These are phyloP conservation scores for Malurus cyaneus DNA, from an alignment of 2,113 vertebrate genomes.

Conservation along the genomic window DNA sequence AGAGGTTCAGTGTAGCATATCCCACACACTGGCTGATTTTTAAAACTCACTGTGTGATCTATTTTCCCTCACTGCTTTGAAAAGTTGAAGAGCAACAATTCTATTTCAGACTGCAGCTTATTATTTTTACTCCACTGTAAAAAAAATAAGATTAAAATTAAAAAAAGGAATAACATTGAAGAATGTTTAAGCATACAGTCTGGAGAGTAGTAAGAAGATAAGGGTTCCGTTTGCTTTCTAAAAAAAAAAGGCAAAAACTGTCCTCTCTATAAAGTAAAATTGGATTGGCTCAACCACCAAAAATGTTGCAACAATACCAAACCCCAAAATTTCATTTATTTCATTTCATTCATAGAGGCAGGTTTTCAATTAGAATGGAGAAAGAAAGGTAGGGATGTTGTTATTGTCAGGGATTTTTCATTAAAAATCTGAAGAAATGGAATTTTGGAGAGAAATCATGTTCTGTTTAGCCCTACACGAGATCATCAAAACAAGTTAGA, in stretches of 20 bases:
- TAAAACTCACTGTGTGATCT: not conserved
- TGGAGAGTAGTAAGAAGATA: not conserved
- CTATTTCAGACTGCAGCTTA: conserved; percentile 42
- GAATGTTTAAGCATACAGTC: not conserved
- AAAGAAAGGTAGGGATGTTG: not conserved
- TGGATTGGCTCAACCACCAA: not conserved
- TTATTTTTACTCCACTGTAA: conserved; percentile 36
- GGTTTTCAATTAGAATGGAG: not conserved
- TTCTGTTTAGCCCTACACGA: not conserved
- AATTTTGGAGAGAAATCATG: not conserved
- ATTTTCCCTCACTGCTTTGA: conserved; percentile 31
- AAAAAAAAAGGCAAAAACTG: not conserved
- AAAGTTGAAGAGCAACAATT: conserved; percentile 37
- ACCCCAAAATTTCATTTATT: not conserved
- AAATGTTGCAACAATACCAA: not conserved
- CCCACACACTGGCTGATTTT: conserved; percentile 44
- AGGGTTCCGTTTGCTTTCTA: not conserved
- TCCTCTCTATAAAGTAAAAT: not conserved
- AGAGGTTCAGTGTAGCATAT: conserved; percentile 35
- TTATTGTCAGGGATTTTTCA: not conserved
- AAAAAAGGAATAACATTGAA: not conserved
- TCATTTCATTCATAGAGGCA: not conserved
- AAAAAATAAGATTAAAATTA: not conserved
- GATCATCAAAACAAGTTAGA: conserved; percentile 8
- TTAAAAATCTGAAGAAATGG: not conserved